A percentile compares a stretch with the other conserved stretches of the same genome.
Evolutionary conservation across 2,888 invertebrate species (phyloP).

Genomic region (Hyles lineata): DNA sequence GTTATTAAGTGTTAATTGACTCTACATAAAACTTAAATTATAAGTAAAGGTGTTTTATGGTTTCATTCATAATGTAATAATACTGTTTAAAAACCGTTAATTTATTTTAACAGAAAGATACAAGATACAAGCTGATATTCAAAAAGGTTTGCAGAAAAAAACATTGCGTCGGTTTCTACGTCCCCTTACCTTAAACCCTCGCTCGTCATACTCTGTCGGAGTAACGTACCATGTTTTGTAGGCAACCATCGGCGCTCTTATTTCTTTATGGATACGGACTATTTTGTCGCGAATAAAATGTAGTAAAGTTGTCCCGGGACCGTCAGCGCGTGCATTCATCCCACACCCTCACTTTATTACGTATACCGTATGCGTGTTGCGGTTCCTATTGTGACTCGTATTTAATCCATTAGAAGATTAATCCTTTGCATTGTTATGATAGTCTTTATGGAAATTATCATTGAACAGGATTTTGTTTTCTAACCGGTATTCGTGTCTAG

Average conservation of each 20-base stretch:
- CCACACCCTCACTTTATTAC: constrained; percentile 78
- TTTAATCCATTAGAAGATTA: constrained; percentile 80
- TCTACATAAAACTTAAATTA: neutral
- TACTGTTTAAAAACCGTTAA: constrained; percentile 2
- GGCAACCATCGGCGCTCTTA: constrained; percentile 50
- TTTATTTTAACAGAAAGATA: constrained; percentile 44
- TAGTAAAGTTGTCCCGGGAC: constrained; percentile 42
- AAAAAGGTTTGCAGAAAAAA: constrained; percentile 65
- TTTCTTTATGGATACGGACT: constrained; percentile 49
- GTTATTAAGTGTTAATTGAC: neutral
- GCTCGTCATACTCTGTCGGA: constrained; percentile 71
- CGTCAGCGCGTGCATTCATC: constrained; percentile 74
- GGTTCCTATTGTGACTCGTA: constrained; percentile 74
- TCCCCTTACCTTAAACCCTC: constrained; percentile 74
- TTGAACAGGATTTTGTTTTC: constrained; percentile 38
- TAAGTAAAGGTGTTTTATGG: neutral
- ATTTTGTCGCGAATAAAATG: constrained; percentile 42
- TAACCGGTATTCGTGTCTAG: constrained; percentile 31
- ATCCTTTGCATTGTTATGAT: constrained; percentile 68
- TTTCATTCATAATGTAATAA: neutral
- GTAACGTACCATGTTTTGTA: constrained; percentile 55
- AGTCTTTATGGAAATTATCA: constrained; percentile 53
- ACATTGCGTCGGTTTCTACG: constrained; percentile 63
- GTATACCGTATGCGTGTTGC: constrained; percentile 79
- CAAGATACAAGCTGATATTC: constrained; percentile 67